phyloP scores from a whole-genome alignment of 2,888 invertebrate species.

The Epirrhoe tristata region DNA sequence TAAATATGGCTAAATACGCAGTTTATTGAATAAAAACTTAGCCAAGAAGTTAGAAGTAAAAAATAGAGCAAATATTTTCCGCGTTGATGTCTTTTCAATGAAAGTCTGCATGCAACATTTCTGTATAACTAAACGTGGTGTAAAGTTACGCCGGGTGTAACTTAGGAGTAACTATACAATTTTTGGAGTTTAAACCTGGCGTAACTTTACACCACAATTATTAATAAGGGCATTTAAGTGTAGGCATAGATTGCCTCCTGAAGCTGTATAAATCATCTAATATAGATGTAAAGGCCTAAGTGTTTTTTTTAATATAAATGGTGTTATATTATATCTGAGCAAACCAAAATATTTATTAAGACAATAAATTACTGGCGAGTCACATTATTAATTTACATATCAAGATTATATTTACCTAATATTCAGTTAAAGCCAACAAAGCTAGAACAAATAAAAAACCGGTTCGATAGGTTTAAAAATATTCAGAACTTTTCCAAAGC shows the following conservation, averaged over 20 bases:
- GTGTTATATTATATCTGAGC: neutral
- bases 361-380: neutral
- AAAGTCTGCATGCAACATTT: neutral
- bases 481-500: neutral
- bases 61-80: neutral
- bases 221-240: too few relatives aligned
- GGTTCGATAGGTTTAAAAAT: neutral
- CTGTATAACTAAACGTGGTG: too few relatives aligned
- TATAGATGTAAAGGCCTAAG: neutral
- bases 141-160: too few relatives aligned
- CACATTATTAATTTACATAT: neutral
- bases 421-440: neutral
- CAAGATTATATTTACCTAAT: neutral
- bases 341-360: neutral
- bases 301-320: neutral
- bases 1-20: neutral
- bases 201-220: too few relatives aligned
- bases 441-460: neutral
- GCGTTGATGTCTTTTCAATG: constrained; percentile 20
- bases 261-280: too few relatives aligned
- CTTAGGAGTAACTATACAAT: too few relatives aligned
- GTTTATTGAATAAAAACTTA: too few relatives aligned
- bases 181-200: too few relatives aligned
- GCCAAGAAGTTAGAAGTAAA: too few relatives aligned
- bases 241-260: too few relatives aligned